These are phyloP conservation scores for Formica selysi DNA, from an alignment of 1,140 invertebrate species.

Conservation along the genomic window DNA sequence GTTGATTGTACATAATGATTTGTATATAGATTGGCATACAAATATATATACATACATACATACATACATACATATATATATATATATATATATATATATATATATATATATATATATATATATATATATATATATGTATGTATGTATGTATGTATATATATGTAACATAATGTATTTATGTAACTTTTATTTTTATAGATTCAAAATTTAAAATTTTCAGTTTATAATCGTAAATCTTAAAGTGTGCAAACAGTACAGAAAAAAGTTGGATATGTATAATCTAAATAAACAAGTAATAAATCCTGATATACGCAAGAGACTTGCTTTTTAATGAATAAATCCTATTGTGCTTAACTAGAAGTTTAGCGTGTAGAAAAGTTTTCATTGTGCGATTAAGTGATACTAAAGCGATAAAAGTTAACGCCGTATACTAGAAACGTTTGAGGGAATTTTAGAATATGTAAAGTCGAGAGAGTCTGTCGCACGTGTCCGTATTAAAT, in stretches of 20 bases:
- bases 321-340: background rate
- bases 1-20: no score
- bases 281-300: background rate
- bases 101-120: no score
- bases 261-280: background rate
- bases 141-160: no score
- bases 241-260: no score
- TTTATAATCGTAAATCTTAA: no score
- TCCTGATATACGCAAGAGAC: background rate
- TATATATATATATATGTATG: background rate
- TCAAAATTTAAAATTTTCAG: background rate
- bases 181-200: background rate
- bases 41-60: background rate
- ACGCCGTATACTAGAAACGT: background rate
- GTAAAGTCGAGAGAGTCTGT: background rate
- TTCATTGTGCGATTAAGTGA: background rate
- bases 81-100: background rate
- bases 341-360: background rate
- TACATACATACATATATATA: background rate
- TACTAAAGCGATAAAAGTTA: background rate
- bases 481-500: conserved; percentile 4
- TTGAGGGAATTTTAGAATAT: no score
- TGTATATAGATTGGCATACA: background rate
- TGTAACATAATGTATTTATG: background rate
- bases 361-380: background rate